Conservation (phyloP, 2,797 vertebrate genomes). For the Tympanoctomys barrerae region DNA sequence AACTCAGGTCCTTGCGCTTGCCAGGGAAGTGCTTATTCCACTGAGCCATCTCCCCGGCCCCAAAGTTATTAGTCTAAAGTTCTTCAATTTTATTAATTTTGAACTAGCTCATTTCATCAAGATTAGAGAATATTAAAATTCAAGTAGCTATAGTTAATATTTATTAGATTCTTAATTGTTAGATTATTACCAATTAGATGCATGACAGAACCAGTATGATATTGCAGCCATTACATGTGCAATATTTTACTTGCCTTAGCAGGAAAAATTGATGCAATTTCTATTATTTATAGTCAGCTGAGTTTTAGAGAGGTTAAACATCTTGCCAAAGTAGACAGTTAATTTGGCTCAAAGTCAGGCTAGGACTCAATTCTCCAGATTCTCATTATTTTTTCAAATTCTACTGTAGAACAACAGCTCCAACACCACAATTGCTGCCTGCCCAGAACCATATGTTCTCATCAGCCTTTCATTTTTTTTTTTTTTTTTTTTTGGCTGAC, state of each 20-base stretch:
- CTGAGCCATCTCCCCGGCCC: too few species aligned
- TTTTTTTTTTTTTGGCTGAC: background rate
- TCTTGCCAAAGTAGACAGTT: background rate
- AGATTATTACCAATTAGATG: background rate
- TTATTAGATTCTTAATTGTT: constrained; percentile 17
- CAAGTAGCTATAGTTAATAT: background rate
- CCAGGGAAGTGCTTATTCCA: too few species aligned
- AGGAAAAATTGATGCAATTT: background rate
- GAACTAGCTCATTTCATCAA: background rate
- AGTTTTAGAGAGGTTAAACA: background rate
- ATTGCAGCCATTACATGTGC: background rate
- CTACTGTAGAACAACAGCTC: background rate
- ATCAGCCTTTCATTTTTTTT: background rate
- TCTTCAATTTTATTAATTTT: background rate
- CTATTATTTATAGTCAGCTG: background rate
- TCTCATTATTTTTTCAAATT: background rate
- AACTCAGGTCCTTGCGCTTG: too few species aligned
- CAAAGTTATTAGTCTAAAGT: background rate
- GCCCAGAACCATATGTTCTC: background rate
- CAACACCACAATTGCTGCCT: background rate
- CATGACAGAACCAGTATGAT: background rate
- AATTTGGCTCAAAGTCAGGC: background rate
- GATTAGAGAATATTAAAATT: background rate
- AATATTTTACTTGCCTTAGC: background rate
- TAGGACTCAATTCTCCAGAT: background rate